Conservation (phyloP, 2,888 invertebrate genomes). For the Standfussiana lucernea region DNA sequence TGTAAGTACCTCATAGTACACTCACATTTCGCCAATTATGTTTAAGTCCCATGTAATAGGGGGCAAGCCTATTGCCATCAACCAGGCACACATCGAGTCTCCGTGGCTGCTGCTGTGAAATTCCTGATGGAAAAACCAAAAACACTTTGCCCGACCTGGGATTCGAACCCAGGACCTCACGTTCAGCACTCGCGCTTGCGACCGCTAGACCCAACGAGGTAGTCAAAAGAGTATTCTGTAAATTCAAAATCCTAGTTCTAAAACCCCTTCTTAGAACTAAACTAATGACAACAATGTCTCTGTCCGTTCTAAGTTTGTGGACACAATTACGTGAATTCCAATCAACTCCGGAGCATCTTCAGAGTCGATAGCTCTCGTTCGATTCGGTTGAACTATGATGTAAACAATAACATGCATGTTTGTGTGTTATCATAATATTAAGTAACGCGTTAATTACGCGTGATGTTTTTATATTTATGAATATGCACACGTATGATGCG, state of each 20-base stretch:
- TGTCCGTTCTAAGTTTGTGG: constrained; percentile 13
- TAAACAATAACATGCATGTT: constrained; percentile 55
- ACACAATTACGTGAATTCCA: constrained; percentile 32
- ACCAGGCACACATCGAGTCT: too few relatives aligned
- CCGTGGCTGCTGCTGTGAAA: too few relatives aligned
- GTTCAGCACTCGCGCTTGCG: too few relatives aligned
- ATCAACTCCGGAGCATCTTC: constrained; percentile 34
- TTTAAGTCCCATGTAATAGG: too few relatives aligned
- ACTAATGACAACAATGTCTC: constrained; percentile 7
- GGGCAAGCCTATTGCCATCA: too few relatives aligned
- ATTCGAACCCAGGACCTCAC: too few relatives aligned
- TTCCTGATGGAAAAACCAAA: too few relatives aligned
- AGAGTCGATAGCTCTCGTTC: constrained; percentile 26
- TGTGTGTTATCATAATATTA: constrained; percentile 33
- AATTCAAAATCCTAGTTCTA: constrained; percentile 8
- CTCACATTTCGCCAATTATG: too few relatives aligned
- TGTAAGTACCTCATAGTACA: too few relatives aligned
- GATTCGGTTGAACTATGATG: constrained; percentile 52
- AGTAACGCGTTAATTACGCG: constrained; percentile 31
- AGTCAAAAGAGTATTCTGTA: background rate
- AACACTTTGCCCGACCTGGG: too few relatives aligned
- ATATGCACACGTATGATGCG: constrained; percentile 18
- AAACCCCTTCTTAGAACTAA: constrained; percentile 5
- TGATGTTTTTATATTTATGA: constrained; percentile 37
- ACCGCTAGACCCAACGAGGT: too few relatives aligned